phyloP scores from a whole-genome alignment of 2,888 invertebrate species.

The Pristionchus arcanus region DNA sequence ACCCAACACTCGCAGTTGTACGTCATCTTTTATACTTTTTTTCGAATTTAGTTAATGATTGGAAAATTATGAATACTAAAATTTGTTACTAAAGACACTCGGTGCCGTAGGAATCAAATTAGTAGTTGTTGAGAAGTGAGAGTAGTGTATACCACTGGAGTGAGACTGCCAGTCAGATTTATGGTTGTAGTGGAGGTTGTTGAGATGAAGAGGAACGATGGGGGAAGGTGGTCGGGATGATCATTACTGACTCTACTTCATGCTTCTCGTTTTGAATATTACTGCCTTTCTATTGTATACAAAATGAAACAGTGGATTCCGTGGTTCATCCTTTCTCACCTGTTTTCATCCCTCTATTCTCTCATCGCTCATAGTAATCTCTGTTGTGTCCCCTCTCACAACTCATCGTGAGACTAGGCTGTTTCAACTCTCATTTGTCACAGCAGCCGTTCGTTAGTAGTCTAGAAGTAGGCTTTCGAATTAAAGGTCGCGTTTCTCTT shows the following conservation, averaged over 20 bases:
- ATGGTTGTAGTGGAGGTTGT: slow-evolving; percentile 7
- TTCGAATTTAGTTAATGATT: background rate
- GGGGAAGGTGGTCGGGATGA: background rate
- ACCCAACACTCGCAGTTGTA: slow-evolving; percentile 26
- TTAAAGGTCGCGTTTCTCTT: background rate
- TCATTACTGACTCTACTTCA: background rate
- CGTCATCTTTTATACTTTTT: background rate
- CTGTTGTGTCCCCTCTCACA: slow-evolving; percentile 30
- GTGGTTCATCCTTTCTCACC: background rate
- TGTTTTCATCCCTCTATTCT: background rate
- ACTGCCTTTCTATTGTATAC: background rate
- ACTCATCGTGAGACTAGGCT: background rate
- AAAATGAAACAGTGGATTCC: background rate
- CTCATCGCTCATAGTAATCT: slow-evolving; percentile 36
- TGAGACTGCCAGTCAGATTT: slow-evolving; percentile 19
- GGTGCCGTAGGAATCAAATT: background rate
- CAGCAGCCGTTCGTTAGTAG: background rate
- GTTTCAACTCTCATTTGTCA: background rate
- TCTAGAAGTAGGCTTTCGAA: background rate
- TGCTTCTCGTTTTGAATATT: background rate
- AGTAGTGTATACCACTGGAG: background rate
- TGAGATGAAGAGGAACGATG: background rate
- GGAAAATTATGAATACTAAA: background rate
- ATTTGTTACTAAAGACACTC: background rate
- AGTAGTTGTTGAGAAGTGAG: background rate